Base-by-base conservation (phyloP, 2,888 invertebrate species). In the Sipunculus nudus region DNA sequence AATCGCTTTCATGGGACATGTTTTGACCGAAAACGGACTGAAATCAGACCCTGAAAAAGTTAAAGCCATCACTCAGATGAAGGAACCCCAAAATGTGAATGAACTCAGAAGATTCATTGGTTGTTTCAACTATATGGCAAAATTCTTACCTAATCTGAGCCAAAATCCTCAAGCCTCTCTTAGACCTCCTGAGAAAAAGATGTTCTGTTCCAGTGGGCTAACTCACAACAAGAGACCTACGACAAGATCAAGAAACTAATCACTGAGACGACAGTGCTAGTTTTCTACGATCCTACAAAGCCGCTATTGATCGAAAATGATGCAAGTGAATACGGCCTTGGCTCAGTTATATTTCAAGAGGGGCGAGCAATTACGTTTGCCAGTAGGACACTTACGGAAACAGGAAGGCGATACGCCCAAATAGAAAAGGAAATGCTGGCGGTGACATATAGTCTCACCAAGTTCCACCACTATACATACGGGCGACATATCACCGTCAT, bases 291-390 rank as follows among this genome's bases (percentile, higher is more conserved):
- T 21, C 47, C 49, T 5, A 23, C 21, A 0, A 56, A 63, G 16
- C 41, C 48, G 23, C 57, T 63, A 6, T 46, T 40, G n/a, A 28
- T 68, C 2, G 53, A 61, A 13, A 65, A 67, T 32, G 72, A 73
- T 46, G 68, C 71, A 6, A 65, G 63, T 25, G 63, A 65, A 13
- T 55, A 70, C 52, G 70, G 72, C 38, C 10, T n/a, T n/a, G n/a
- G n/a, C n/a, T n/a, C n/a, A n/a, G n/a, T n/a, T n/a, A n/a, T n/a
- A n/a, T n/a, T n/a, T n/a, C n/a, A n/a, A n/a, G n/a, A n/a, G n/a
- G n/a, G n/a, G n/a, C n/a, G n/a, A n/a, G n/a, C n/a, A n/a, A n/a
- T n/a, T n/a, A n/a, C n/a, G n/a, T n/a, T n/a, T n/a, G n/a, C n/a
- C n/a, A n/a, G n/a, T n/a, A n/a, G n/a, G n/a, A n/a, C n/a, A n/a